A percentile compares a stretch with the other conserved stretches of the same genome.
Evolutionary conservation across 2,113 vertebrate species (phyloP).

Genomic region (Channa maculata): DNA sequence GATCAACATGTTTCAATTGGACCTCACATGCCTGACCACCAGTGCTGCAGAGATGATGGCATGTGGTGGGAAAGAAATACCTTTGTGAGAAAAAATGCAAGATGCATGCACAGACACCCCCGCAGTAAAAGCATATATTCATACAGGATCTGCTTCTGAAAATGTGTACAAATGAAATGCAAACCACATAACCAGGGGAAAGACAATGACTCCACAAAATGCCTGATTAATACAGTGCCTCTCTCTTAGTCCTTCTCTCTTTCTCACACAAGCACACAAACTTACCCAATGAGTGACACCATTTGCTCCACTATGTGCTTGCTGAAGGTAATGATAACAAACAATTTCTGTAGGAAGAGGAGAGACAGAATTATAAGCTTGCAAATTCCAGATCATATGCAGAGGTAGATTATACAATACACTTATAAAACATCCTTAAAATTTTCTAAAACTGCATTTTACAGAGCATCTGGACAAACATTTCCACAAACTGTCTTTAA

Average conservation of each 20-base stretch:
- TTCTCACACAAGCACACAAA: conserved; percentile 8
- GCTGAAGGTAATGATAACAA: conserved; percentile 99
- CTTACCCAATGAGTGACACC: conserved; percentile 98
- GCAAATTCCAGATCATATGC: background rate
- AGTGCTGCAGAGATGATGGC: conserved; percentile 30
- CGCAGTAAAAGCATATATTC: conserved; percentile 34
- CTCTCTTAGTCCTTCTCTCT: background rate
- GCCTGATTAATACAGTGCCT: conserved; percentile 5
- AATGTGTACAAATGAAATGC: conserved; percentile 27
- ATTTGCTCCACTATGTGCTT: conserved; percentile 99
- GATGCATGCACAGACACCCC: background rate
- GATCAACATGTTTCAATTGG: conserved; percentile 52
- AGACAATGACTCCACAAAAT: conserved; percentile 18
- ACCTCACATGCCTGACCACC: conserved; percentile 71
- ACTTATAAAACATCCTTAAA: background rate
- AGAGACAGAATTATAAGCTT: conserved; percentile 16
- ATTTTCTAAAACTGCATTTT: background rate
- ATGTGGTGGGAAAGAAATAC: conserved; percentile 13
- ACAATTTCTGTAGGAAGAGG: conserved; percentile 92
- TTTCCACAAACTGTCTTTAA: background rate
- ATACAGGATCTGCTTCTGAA: conserved; percentile 35
- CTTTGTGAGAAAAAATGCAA: conserved; percentile 27
- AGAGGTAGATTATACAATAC: background rate
- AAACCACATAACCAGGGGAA: conserved; percentile 25
- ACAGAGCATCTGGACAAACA: background rate